Conservation (phyloP, 2,888 invertebrate genomes). For the Belgica antarctica region DNA sequence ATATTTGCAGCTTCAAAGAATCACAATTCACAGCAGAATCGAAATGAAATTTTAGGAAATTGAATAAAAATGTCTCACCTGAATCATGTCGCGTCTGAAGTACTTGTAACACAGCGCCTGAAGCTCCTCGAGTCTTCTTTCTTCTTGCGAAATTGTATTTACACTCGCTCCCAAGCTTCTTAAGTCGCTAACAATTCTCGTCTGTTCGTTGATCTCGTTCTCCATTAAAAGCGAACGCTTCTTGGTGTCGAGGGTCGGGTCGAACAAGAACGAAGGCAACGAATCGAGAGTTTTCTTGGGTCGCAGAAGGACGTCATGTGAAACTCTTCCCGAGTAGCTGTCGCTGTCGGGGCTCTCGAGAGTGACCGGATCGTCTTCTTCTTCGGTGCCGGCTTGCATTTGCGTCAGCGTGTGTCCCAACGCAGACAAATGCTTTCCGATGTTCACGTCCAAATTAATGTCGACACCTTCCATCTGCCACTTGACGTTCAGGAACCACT, state of each 20-base stretch:
- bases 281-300: slow-evolving; percentile 69
- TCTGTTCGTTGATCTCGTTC: slow-evolving; percentile 96
- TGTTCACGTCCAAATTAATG: slow-evolving; percentile 91
- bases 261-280: slow-evolving; percentile 80
- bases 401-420: slow-evolving; percentile 88
- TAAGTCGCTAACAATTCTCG: slow-evolving; percentile 91
- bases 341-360: slow-evolving; percentile 73
- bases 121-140: slow-evolving; percentile 85
- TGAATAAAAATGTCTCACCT: slow-evolving; percentile 52
- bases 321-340: slow-evolving; percentile 55
- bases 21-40: not conserved
- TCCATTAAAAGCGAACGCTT: slow-evolving; percentile 90
- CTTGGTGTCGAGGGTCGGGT: slow-evolving; percentile 73
- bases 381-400: slow-evolving; percentile 88
- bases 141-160: slow-evolving; percentile 87
- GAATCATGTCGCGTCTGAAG: slow-evolving; percentile 90
- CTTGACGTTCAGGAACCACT: slow-evolving; percentile 96
- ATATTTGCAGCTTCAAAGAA: not conserved
- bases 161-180: slow-evolving; percentile 84
- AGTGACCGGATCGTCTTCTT: slow-evolving; percentile 74
- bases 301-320: slow-evolving; percentile 65
- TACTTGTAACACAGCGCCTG: slow-evolving; percentile 94
- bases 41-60: not conserved
- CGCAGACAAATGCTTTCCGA: slow-evolving; percentile 92
- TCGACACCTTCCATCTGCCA: slow-evolving; percentile 99